These are phyloP conservation scores for Myopa tessellatipennis DNA, from an alignment of 2,888 invertebrate species.

Conservation along the genomic window DNA sequence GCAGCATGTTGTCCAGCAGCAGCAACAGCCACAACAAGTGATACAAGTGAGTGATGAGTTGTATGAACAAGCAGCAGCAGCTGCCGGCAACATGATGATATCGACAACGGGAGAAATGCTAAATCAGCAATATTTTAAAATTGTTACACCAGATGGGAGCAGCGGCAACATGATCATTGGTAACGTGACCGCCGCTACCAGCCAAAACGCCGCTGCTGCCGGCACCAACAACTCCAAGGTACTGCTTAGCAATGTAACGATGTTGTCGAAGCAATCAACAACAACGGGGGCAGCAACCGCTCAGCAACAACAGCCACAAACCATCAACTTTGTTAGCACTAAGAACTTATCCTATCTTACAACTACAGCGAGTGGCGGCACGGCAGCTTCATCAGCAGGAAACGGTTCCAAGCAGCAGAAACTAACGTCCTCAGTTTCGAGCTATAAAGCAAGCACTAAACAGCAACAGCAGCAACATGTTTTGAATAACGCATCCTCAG, in stretches of 20 bases:
- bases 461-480: slow-evolving; percentile 46
- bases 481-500: slow-evolving; percentile 28
- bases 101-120: slow-evolving; percentile 60
- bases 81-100: slow-evolving; percentile 54
- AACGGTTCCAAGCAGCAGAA: slow-evolving; percentile 46
- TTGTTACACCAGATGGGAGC: slow-evolving; percentile 65
- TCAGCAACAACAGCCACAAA: slow-evolving; percentile 49
- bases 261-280: slow-evolving; percentile 60
- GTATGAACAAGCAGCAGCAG: slow-evolving; percentile 51
- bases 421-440: slow-evolving; percentile 43
- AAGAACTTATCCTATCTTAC: slow-evolving; percentile 62
- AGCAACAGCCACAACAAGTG: slow-evolving; percentile 56
- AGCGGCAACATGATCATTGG: slow-evolving; percentile 66
- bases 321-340: slow-evolving; percentile 61
- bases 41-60: slow-evolving; percentile 59
- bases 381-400: slow-evolving; percentile 24
- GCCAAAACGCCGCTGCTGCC: slow-evolving; percentile 33
- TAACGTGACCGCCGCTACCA: slow-evolving; percentile 49
- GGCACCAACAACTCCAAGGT: slow-evolving; percentile 61
- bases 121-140: slow-evolving; percentile 67
- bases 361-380: slow-evolving; percentile 48
- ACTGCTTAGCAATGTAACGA: slow-evolving; percentile 66
- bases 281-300: slow-evolving; percentile 41
- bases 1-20: slow-evolving; percentile 42
- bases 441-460: slow-evolving; percentile 40